Percentiles rank a stretch among this genome's conserved stretches.
phyloP scores from a whole-genome alignment of 2,888 invertebrate genomes.

The Dicranocentrus wangi region DNA sequence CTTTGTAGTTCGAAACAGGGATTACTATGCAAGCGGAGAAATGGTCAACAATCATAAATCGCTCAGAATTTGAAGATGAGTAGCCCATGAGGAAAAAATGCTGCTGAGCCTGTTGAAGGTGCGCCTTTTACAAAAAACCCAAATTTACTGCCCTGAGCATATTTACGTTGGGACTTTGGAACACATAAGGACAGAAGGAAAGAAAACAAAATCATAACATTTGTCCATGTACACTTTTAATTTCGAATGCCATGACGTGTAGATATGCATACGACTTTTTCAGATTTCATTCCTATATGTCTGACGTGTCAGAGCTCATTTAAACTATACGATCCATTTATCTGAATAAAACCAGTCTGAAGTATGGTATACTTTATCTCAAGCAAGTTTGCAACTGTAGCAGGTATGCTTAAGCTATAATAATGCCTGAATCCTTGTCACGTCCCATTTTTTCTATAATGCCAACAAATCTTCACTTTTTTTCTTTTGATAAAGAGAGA shows the following conservation, averaged over 20 bases:
- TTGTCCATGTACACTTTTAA: neutral
- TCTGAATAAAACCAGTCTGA: conserved; percentile 54
- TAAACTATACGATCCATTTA: conserved; percentile 24
- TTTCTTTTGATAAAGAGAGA: neutral
- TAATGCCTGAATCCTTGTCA: conserved; percentile 34
- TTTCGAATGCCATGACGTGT: neutral
- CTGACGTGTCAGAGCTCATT: conserved; percentile 40
- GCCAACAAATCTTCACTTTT: conserved; percentile 25
- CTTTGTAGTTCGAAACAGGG: neutral
- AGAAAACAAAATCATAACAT: conserved; percentile 28
- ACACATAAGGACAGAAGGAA: neutral
- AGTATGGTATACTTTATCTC: neutral
- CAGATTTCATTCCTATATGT: conserved; percentile 14
- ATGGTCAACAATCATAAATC: conserved; percentile 29
- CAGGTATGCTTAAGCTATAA: neutral
- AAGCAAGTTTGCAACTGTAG: neutral
- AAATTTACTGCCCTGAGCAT: conserved; percentile 31
- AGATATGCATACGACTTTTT: neutral
- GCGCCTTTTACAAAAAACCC: conserved; percentile 4
- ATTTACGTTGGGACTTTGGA: neutral
- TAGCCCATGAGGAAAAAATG: neutral
- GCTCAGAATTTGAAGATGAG: neutral
- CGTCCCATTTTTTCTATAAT: conserved; percentile 20
- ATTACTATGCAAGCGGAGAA: neutral
- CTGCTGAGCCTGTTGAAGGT: neutral